Evolutionary conservation across 2,113 vertebrate genomes (phyloP).

Genomic region (Urocitellus parryii): DNA sequence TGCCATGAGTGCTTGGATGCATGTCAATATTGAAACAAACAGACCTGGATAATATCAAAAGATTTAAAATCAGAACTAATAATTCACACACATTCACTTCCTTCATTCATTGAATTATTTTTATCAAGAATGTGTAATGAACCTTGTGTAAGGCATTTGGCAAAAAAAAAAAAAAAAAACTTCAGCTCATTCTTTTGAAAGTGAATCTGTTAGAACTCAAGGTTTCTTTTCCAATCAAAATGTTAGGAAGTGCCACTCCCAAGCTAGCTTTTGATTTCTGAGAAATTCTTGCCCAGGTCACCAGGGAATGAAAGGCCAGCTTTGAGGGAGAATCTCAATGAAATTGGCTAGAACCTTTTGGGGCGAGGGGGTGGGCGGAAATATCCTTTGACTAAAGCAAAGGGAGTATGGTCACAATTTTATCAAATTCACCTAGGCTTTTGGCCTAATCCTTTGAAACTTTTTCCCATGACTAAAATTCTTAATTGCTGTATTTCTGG

Average conservation of each 20-base stretch:
- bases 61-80: conserved; percentile 34
- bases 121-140: conserved; percentile 51
- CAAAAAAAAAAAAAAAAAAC: conserved; percentile 31
- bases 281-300: conserved; percentile 76
- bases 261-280: conserved; percentile 70
- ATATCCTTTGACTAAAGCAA: conserved; percentile 46
- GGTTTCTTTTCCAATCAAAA: conserved; percentile 74
- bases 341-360: conserved; percentile 54
- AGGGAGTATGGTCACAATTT: conserved; percentile 36
- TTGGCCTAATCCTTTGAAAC: conserved; percentile 64
- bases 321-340: conserved; percentile 63
- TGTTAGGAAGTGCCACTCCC: conserved; percentile 80
- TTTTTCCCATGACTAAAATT: conserved; percentile 61
- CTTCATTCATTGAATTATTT: background rate
- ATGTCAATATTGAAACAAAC: background rate
- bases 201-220: conserved; percentile 67
- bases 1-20: background rate
- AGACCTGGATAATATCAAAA: background rate
- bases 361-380: background rate
- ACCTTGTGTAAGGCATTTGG: conserved; percentile 52
- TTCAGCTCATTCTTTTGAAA: conserved; percentile 66
- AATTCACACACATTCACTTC: conserved; percentile 34
- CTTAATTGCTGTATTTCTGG: conserved; percentile 62
- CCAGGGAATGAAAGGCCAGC: conserved; percentile 66
- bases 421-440: conserved; percentile 59